Base-by-base conservation (phyloP, 2,888 invertebrate genomes). In the Actias luna region DNA sequence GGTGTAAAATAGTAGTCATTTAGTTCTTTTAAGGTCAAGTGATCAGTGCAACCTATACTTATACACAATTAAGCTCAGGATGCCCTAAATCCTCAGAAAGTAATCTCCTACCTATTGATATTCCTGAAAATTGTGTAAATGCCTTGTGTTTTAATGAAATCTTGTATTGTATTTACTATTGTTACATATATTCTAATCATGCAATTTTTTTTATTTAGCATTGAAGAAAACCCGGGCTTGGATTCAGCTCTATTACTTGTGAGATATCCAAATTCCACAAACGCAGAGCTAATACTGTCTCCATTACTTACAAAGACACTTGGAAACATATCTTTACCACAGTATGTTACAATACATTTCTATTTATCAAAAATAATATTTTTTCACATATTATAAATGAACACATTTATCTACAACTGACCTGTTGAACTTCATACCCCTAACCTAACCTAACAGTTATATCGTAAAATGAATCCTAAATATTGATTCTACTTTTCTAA, bases 211-310 rank as follows among this genome's bases (percentile, higher is more conserved):
- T 63, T 1, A 33, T 62, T 29, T 42, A 92, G 92, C 62, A 76
- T 70, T 63, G 85, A 88, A 61, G 78, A 87, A 70, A 92, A 92
- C 66, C 92, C 92, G 67, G 90, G 91, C 5, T 82, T 89, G 69
- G 91, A 94, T 70, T 89, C 91, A 62, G 94, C 94, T 22, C 82
- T 94, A 63, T 79, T 95, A 16, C 78, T 94, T 25, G 92, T 95
- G 10, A 88, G 93, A 57, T 95, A 94, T 77, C 93, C 93, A 35
- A 93, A 93, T 64, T 89, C 92, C 39, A 88, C 89, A 55, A 91
- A 90, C 81, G 92, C 92, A 50, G 93, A 93, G 71, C 76, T 93
- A 60, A 89, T 93, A 65, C 73, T 93, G 65, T 93, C 93, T 64
- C 93, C 93, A 57, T 76, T 89, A 62, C 82, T 93, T 0, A 88